Percentiles rank a stretch among this genome's conserved stretches.
phyloP scores from a whole-genome alignment of 2,797 vertebrate genomes.

The Acipenser transmontanus region DNA sequence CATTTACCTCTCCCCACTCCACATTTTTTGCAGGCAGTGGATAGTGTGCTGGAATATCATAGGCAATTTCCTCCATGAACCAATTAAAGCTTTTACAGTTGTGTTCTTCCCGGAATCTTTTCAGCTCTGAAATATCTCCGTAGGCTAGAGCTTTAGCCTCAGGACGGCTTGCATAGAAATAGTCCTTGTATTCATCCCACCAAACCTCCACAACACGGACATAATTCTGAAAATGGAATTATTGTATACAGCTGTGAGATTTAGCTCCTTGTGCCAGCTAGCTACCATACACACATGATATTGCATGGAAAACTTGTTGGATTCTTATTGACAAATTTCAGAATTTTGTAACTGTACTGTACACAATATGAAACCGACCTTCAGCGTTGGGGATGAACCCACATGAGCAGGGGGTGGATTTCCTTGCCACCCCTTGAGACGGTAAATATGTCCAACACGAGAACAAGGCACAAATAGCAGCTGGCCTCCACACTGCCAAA shows the following conservation, averaged over 20 bases:
- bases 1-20: slow-evolving; percentile 91
- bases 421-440: slow-evolving; percentile 91
- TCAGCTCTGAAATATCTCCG: slow-evolving; percentile 85
- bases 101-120: slow-evolving; percentile 90
- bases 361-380: slow-evolving; percentile 54
- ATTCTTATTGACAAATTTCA: too few species aligned
- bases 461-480: slow-evolving; percentile 91
- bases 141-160: slow-evolving; percentile 86
- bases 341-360: too few species aligned
- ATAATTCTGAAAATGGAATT: slow-evolving; percentile 71
- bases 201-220: slow-evolving; percentile 97
- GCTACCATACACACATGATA: too few species aligned
- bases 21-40: slow-evolving; percentile 89
- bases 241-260: too few species aligned
- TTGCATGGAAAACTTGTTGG: too few species aligned
- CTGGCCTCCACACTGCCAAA: slow-evolving; percentile 97
- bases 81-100: slow-evolving; percentile 96
- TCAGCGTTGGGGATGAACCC: slow-evolving; percentile 93
- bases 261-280: too few species aligned
- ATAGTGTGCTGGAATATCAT: slow-evolving; percentile 87
- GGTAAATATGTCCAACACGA: slow-evolving; percentile 93
- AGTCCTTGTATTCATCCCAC: slow-evolving; percentile 98
- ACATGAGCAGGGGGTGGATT: slow-evolving; percentile 91
- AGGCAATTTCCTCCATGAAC: slow-evolving; percentile 99
- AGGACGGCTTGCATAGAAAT: slow-evolving; percentile 93